Evolutionary conservation across 2,797 vertebrate genomes (phyloP).

Genomic region (Bovichtus diacanthus): DNA sequence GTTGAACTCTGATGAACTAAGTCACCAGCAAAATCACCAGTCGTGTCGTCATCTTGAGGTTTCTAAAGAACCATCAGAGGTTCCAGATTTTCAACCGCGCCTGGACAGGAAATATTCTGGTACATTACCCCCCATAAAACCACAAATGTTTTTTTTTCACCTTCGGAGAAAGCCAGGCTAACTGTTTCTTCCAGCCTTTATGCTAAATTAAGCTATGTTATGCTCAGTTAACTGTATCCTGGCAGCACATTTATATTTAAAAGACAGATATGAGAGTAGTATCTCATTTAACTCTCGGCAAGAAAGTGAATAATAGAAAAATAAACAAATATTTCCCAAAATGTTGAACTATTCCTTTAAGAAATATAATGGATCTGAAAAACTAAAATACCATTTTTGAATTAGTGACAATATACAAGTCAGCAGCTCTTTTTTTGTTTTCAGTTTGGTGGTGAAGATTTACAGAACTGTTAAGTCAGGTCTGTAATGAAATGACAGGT

Average conservation of each 20-base stretch:
- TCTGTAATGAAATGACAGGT: conserved; percentile 23
- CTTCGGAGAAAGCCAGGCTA: neutral
- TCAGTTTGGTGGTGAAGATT: conserved; percentile 4
- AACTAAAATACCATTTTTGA: neutral
- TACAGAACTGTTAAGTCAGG: conserved; percentile 32
- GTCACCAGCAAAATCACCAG: neutral
- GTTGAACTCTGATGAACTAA: neutral
- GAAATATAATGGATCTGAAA: neutral
- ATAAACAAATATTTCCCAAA: neutral
- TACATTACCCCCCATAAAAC: neutral
- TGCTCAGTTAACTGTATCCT: neutral
- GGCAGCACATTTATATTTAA: neutral
- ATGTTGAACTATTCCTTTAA: neutral
- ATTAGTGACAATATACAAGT: neutral
- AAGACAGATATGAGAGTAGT: neutral
- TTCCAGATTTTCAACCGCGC: neutral
- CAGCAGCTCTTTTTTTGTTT: neutral
- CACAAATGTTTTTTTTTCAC: neutral
- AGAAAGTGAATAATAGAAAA: neutral
- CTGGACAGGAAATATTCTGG: neutral
- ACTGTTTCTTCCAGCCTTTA: neutral
- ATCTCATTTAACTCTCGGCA: neutral
- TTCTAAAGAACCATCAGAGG: neutral
- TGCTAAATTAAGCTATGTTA: neutral
- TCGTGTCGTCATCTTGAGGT: neutral